Evolutionary conservation across 2,797 vertebrate genomes (phyloP), one percentile per base, ranked within the genome.

Genomic region (Holocentrus rufus): DNA sequence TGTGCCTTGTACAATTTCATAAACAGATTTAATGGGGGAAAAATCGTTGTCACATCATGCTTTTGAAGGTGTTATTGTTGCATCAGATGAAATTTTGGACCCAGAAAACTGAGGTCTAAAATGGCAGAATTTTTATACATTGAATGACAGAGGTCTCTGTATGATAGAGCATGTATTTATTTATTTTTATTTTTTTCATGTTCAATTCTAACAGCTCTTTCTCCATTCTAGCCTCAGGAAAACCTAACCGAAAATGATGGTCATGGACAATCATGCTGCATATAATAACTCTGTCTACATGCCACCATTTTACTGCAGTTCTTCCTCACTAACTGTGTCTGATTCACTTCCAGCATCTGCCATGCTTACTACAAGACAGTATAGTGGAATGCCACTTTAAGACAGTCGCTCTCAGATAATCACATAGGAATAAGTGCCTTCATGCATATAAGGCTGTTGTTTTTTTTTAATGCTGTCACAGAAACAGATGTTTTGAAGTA

Each of bases 281-380:
- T 74, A 75, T 82, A 66, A 78, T 82, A 66, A 78, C 63, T 39
- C 36, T 81, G 77, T 84, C 64, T 76, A 58, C 55, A 80, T 77
- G 64, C 52, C 70, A 55, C 72, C 71, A 14, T 67, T 77, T 72
- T 82, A 56, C 74, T 76, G 74, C 77, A 57, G 69, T 85, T 77
- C 72, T 84, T 69, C 83, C 84, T 82, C 69, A 92, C 90, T 81
- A 90, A 91, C 85, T 54, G 75, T 66, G 77, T 90, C 85, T 84
- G 82, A 84, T 91, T 92, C 67, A 84, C 78, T 92, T 92, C 52
- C 82, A 91, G 91, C 90, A 50, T 77, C 76, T 54, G 81, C 83
- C 83, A 74, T 63, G 74, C 82, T 83, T 73, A 50, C 80, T 78
- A 46, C 63, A 25, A 60, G 56, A 59, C 31, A 59, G 52, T 76